phyloP scores from a whole-genome alignment of 2,113 vertebrate genomes.

The Paramormyrops kingsleyae region DNA sequence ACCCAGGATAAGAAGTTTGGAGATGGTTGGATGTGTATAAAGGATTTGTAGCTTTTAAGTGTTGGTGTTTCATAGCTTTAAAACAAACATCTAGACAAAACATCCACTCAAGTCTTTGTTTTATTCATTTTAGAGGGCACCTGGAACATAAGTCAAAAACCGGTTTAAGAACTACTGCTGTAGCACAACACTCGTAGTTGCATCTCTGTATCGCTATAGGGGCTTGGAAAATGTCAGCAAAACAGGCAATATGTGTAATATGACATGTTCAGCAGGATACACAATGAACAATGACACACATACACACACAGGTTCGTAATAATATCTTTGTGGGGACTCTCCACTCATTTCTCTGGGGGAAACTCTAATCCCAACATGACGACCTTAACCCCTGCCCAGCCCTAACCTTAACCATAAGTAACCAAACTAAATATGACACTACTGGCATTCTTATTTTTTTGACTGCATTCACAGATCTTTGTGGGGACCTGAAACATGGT shows the following conservation, averaged over 20 bases:
- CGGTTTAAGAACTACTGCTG: background rate
- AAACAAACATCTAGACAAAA: background rate
- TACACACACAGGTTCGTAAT: background rate
- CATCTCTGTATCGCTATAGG: background rate
- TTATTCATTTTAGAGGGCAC: background rate
- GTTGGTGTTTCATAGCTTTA: background rate
- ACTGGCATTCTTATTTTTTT: too few relatives aligned
- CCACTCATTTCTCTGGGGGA: too few relatives aligned
- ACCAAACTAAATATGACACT: too few relatives aligned
- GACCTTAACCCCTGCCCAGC: too few relatives aligned
- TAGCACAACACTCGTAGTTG: background rate
- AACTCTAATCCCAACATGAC: too few relatives aligned
- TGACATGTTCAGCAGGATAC: background rate
- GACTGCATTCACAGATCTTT: too few relatives aligned
- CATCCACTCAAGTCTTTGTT: background rate
- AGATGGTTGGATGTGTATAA: background rate
- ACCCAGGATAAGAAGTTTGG: background rate
- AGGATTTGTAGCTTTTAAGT: background rate
- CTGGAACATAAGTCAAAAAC: background rate
- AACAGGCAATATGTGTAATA: background rate
- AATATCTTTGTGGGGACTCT: too few relatives aligned
- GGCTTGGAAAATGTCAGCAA: background rate
- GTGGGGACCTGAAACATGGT: too few relatives aligned
- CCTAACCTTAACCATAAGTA: too few relatives aligned
- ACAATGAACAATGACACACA: background rate